A percentile compares a stretch with the other conserved stretches of the same genome.
phyloP scores from a whole-genome alignment of 2,113 vertebrate species.

The Cacatua alba region DNA sequence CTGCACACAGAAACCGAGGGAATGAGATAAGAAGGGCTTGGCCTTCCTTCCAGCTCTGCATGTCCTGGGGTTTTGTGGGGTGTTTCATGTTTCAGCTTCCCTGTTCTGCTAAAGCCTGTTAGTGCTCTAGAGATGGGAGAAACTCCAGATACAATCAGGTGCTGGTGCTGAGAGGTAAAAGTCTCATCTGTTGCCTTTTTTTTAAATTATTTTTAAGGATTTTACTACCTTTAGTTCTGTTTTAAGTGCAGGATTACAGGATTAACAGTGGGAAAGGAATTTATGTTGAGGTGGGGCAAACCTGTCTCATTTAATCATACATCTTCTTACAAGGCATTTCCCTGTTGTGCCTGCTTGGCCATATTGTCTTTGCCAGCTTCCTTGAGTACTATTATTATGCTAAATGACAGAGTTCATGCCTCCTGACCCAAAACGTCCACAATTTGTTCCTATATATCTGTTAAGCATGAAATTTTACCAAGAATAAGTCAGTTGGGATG shows the following conservation, averaged over 20 bases:
- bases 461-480: background rate
- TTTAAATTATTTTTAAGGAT: background rate
- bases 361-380: background rate
- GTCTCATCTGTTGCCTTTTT: background rate
- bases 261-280: constrained; percentile 13
- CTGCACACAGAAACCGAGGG: background rate
- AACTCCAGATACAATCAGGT: background rate
- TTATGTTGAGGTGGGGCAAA: background rate
- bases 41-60: background rate
- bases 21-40: constrained; percentile 40
- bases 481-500: background rate
- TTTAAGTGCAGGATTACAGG: background rate
- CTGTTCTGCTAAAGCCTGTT: background rate
- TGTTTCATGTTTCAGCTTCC: background rate
- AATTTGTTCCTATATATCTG: background rate
- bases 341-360: background rate
- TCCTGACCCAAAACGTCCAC: background rate
- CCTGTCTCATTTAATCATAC: background rate
- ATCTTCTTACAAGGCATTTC: background rate
- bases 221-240: background rate
- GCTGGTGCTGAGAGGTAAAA: background rate
- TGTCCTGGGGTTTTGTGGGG: background rate
- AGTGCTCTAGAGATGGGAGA: background rate
- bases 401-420: background rate
- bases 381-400: background rate